These are phyloP conservation scores for Alcis repandata DNA, from an alignment of 2,888 invertebrate species.

Conservation along the genomic window DNA sequence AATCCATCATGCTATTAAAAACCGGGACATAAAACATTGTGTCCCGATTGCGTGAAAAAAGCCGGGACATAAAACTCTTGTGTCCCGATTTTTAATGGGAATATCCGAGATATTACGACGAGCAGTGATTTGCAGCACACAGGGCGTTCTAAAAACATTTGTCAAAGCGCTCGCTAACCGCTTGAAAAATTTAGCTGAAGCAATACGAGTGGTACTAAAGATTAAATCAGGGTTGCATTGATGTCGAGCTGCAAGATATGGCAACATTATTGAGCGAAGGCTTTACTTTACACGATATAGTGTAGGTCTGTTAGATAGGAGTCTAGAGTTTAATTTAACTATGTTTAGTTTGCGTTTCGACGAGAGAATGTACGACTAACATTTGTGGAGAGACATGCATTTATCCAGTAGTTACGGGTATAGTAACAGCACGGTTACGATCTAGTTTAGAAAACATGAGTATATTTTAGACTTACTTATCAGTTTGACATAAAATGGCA, in stretches of 20 bases:
- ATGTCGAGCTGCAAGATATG: conserved; percentile 49
- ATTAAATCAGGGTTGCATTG: conserved; percentile 66
- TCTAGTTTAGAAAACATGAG: too few relatives aligned
- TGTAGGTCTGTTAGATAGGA: too few relatives aligned
- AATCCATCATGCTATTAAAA: conserved; percentile 37
- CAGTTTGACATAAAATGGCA: too few relatives aligned
- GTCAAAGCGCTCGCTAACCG: conserved; percentile 68
- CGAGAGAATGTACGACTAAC: too few relatives aligned
- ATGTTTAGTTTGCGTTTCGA: too few relatives aligned
- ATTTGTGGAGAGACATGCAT: too few relatives aligned
- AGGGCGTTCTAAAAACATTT: conserved; percentile 65
- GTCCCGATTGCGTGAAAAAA: conserved; percentile 19
- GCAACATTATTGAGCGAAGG: not conserved
- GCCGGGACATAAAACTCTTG: conserved; percentile 20
- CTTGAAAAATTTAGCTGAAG: conserved; percentile 70
- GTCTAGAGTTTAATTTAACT: too few relatives aligned
- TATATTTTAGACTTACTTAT: too few relatives aligned
- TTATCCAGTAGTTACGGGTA: too few relatives aligned
- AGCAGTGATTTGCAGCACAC: conserved; percentile 47
- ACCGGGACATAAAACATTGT: conserved; percentile 18
- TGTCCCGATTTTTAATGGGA: conserved; percentile 26
- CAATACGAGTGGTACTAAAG: conserved; percentile 72
- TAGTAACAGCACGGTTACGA: too few relatives aligned
- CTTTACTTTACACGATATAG: not conserved
- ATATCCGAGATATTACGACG: conserved; percentile 31